These are phyloP conservation scores for Megalops atlanticus DNA, from an alignment of 2,113 vertebrate species.

Conservation along the genomic window DNA sequence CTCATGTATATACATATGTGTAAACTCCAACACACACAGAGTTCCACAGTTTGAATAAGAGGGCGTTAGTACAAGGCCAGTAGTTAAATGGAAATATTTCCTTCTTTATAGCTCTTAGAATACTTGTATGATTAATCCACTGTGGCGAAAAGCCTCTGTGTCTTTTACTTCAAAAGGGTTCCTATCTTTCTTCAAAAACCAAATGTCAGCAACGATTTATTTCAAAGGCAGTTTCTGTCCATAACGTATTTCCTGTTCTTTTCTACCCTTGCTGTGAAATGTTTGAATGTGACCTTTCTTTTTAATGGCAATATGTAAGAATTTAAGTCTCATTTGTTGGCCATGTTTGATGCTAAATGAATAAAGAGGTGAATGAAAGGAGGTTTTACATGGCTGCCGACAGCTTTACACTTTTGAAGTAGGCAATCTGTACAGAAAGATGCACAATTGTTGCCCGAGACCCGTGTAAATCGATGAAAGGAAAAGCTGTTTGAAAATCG, in stretches of 20 bases:
- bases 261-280: not conserved
- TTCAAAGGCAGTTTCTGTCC: not conserved
- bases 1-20: too few species aligned
- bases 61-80: not conserved
- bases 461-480: too few species aligned
- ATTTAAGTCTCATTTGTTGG: not conserved
- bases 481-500: not conserved
- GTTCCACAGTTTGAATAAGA: not conserved
- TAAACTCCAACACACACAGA: not conserved
- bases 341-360: not conserved
- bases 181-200: not conserved
- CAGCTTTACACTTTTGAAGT: not conserved
- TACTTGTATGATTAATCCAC: not conserved
- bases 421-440: not conserved
- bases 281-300: not conserved
- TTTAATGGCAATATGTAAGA: not conserved
- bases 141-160: not conserved
- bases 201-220: not conserved
- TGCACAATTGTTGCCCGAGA: not conserved
- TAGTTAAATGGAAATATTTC: not conserved
- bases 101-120: not conserved
- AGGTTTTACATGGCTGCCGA: not conserved
- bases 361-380: not conserved
- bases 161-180: slow-evolving; percentile 4
- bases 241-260: slow-evolving; percentile 1